These are phyloP conservation scores for Siniperca obscura DNA, from an alignment of 2,797 vertebrate species.

Conservation along the genomic window DNA sequence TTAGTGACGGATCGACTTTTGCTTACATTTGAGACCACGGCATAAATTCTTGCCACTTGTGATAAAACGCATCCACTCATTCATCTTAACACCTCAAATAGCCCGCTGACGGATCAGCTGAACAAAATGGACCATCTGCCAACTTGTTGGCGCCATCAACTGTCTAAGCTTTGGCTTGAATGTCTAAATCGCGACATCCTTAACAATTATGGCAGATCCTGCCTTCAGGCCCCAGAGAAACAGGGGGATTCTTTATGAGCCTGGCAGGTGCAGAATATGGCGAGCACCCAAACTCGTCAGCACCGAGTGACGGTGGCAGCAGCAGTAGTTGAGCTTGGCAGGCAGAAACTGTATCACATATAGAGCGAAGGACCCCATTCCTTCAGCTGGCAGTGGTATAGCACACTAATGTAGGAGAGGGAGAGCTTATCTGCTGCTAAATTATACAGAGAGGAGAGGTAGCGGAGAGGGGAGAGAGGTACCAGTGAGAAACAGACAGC, in stretches of 20 bases:
- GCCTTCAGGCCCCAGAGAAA: conserved; percentile 70
- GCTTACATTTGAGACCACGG: conserved; percentile 34
- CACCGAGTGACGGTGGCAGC: conserved; percentile 57
- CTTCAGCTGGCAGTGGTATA: conserved; percentile 68
- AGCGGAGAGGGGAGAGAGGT: conserved; percentile 29
- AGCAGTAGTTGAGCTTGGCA: conserved; percentile 69
- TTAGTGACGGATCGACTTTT: conserved; percentile 46
- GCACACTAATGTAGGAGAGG: conserved; percentile 64
- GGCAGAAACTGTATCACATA: conserved; percentile 72
- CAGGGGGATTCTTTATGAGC: conserved; percentile 81
- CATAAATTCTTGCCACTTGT: conserved; percentile 50
- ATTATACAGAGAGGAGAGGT: conserved; percentile 61
- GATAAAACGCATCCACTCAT: conserved; percentile 52
- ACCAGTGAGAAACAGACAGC: conserved; percentile 28
- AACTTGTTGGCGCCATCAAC: conserved; percentile 71
- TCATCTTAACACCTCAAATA: conserved; percentile 67
- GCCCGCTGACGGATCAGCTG: conserved; percentile 65
- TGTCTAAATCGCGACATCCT: conserved; percentile 76
- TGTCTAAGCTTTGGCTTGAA: conserved; percentile 71
- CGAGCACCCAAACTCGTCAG: conserved; percentile 73
- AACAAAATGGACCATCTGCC: conserved; percentile 78
- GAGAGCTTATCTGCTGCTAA: conserved; percentile 68
- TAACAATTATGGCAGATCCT: conserved; percentile 79
- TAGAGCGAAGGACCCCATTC: conserved; percentile 62
- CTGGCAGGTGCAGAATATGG: conserved; percentile 81